Evolutionary conservation across 1,140 invertebrate genomes (phyloP).

Genomic region (Macrocentrus cingulum): DNA sequence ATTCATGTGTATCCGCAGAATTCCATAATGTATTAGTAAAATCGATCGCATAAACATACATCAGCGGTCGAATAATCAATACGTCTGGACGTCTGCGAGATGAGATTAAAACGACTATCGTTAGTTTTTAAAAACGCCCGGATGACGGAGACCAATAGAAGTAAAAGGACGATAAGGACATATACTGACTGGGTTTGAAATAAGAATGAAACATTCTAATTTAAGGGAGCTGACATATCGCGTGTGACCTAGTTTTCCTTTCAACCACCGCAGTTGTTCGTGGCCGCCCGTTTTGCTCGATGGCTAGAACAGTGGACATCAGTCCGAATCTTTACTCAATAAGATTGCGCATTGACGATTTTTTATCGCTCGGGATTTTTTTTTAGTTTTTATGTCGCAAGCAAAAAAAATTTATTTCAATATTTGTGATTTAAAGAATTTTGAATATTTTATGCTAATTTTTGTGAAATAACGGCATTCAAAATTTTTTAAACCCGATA

Average conservation of each 20-base stretch:
- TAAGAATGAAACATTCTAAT: neutral
- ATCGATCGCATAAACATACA: neutral
- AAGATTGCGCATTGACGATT: too few species aligned
- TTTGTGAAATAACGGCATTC: too few species aligned
- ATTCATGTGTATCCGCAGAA: neutral
- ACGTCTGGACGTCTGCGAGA: conserved; percentile 4
- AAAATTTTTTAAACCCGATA: too few species aligned
- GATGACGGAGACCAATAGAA: too few species aligned
- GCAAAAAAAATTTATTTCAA: too few species aligned
- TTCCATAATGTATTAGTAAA: conserved; percentile 23
- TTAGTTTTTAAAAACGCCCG: too few species aligned
- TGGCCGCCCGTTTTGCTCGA: neutral
- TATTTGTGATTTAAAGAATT: too few species aligned
- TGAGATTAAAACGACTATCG: too few species aligned
- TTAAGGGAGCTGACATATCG: conserved; percentile 11
- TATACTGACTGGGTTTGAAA: neutral
- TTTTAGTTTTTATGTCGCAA: too few species aligned
- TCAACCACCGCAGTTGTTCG: neutral
- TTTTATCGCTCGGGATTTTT: too few species aligned
- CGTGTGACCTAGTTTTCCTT: conserved; percentile 25
- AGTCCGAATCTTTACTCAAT: too few species aligned
- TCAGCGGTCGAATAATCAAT: conserved; percentile 11
- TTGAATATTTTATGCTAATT: too few species aligned
- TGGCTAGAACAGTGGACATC: neutral
- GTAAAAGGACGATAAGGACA: conserved; percentile 21